Conservation (phyloP, 1,140 invertebrate genomes). For the Yoshiicerus persimilis region DNA sequence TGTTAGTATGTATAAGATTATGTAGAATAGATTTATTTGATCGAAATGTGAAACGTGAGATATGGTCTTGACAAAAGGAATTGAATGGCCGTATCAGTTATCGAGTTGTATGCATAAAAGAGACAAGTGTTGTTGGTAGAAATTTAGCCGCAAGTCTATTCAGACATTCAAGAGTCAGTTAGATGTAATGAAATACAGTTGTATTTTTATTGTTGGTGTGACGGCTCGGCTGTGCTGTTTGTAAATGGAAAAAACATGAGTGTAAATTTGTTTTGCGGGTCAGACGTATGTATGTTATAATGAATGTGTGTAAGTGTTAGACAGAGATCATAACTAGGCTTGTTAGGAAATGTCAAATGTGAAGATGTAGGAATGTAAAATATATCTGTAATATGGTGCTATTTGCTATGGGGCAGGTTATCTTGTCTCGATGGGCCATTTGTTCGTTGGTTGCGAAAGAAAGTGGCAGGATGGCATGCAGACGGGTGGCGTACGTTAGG, state of each 20-base stretch:
- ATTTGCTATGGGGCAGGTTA: slow-evolving; percentile 12
- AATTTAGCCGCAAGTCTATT: not conserved
- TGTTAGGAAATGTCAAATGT: slow-evolving; percentile 30
- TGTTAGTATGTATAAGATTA: not conserved
- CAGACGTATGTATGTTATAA: not conserved
- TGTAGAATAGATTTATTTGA: not conserved
- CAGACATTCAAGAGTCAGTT: not conserved
- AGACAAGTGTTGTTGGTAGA: not conserved
- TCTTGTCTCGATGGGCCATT: slow-evolving; percentile 17
- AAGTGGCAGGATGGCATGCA: slow-evolving; percentile 9
- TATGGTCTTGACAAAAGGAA: not conserved
- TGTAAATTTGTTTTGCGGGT: slow-evolving; percentile 20
- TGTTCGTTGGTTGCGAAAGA: slow-evolving; percentile 24
- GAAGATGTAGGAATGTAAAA: slow-evolving; percentile 16
- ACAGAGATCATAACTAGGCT: slow-evolving; percentile 26
- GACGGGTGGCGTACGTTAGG: slow-evolving; percentile 13
- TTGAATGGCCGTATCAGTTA: not conserved
- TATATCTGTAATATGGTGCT: slow-evolving; percentile 11
- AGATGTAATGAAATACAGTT: slow-evolving; percentile 11
- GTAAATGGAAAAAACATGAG: slow-evolving; percentile 4
- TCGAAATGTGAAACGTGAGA: not conserved
- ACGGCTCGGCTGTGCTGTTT: not conserved
- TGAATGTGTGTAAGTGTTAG: slow-evolving; percentile 17
- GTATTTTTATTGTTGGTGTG: not conserved
- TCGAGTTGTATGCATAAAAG: not conserved